These are phyloP conservation scores for Labeo catla DNA, from an alignment of 2,113 vertebrate species.

Conservation along the genomic window DNA sequence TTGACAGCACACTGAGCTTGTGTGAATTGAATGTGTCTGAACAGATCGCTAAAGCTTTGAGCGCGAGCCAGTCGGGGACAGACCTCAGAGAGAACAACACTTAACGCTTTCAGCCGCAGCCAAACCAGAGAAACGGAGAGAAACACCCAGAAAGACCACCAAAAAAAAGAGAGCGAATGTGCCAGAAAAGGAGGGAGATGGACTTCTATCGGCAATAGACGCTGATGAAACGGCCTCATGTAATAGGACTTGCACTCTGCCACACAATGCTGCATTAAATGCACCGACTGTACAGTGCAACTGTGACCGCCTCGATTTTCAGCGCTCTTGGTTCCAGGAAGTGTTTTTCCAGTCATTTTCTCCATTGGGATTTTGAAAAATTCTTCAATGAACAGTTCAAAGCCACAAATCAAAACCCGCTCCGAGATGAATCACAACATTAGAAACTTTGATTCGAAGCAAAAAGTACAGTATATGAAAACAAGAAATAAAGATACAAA, in stretches of 20 bases:
- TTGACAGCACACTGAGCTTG: constrained; percentile 56
- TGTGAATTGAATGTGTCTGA: constrained; percentile 58
- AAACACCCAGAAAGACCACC: constrained; percentile 15
- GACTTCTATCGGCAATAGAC: constrained; percentile 45
- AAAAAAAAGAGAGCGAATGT: background rate
- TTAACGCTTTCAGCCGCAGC: constrained; percentile 58
- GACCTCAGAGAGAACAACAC: constrained; percentile 56
- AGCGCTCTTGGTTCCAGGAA: background rate
- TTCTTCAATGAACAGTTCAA: background rate
- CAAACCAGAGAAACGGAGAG: constrained; percentile 41
- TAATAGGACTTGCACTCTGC: constrained; percentile 7
- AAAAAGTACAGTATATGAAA: background rate
- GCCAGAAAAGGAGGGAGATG: constrained; percentile 46
- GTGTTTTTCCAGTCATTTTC: background rate
- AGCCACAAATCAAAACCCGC: background rate
- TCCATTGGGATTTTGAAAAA: background rate
- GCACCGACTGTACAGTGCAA: background rate
- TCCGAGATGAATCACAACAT: background rate
- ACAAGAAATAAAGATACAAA: background rate
- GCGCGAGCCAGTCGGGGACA: constrained; percentile 51
- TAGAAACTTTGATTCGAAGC: background rate
- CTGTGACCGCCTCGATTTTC: background rate
- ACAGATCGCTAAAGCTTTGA: constrained; percentile 58
- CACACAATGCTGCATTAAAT: constrained; percentile 38
- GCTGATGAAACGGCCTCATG: constrained; percentile 45